Evolutionary conservation across 2,113 vertebrate genomes (phyloP), one percentile per base, ranked within the genome.

Genomic region (Eubucco bourcierii): DNA sequence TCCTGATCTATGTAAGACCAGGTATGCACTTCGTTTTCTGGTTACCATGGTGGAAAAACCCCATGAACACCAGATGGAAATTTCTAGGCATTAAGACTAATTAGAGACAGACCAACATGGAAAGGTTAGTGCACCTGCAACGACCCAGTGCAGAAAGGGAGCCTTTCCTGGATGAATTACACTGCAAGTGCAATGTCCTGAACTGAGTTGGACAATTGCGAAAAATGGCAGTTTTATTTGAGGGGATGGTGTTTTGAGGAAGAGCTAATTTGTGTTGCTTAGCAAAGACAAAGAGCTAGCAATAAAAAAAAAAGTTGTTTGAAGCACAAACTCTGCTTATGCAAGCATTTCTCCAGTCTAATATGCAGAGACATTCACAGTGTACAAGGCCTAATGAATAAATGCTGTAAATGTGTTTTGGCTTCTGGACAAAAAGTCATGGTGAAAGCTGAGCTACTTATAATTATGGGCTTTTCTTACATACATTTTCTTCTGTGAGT

Each of bases 281-380:
- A 65, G 71, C 78, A 87, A 83, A 89, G 63, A 71, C 52, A 67
- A 80, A 87, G 71, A 89, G 9, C 44, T 44, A 58, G 50, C 46
- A 70, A 66, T 68, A 66, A 88, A 72, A 75, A 67, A 80, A 53
- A 39, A 39, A 39, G 28, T 84, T 68, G 53, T 58, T 73, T 71
- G 60, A 90, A 87, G 60, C 73, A 77, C 44, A 68, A 76, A 64
- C 52, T 80, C 61, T 88, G 87, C 95, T 80, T 74, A 80, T 74
- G 58, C 92, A 95, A 95, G 95, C 93, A 75, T 53, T 90, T 96
- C 83, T 92, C 18, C 46, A 93, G 84, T 73, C 66, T 93, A 80
- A 59, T 77, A 71, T 70, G 61, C 90, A 96, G 76, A 65, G 70
- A 82, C 10, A 17, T 58, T 85, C 28, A 90, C 15, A 55, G 65